Conservation (phyloP, 2,113 vertebrate genomes). For the Scatophagus argus region DNA sequence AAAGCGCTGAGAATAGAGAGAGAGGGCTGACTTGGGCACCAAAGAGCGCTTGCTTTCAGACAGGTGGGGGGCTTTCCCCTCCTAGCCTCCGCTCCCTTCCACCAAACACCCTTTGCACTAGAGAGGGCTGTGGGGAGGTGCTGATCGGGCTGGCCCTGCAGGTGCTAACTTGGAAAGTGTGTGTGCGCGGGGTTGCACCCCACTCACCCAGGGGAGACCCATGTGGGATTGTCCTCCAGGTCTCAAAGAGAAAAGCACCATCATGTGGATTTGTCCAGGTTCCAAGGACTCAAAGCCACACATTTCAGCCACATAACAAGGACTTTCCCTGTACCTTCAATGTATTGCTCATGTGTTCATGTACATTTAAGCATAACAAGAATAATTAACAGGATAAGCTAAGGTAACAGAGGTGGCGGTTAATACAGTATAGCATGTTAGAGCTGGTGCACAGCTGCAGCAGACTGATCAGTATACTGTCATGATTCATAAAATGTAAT, state of each 20-base stretch:
- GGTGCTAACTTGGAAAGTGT: slow-evolving; percentile 58
- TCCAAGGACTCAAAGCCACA: slow-evolving; percentile 46
- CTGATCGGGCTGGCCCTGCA: slow-evolving; percentile 80
- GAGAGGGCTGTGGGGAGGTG: slow-evolving; percentile 53
- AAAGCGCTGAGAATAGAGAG: slow-evolving; percentile 68
- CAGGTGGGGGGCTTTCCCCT: slow-evolving; percentile 45
- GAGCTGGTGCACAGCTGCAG: slow-evolving; percentile 58
- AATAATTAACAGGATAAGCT: slow-evolving; percentile 61
- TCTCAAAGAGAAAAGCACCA: slow-evolving; percentile 55
- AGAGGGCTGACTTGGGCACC: slow-evolving; percentile 54
- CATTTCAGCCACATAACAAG: slow-evolving; percentile 49
- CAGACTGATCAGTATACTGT: slow-evolving; percentile 59
- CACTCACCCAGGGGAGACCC: slow-evolving; percentile 45
- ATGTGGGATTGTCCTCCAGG: slow-evolving; percentile 59
- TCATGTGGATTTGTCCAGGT: slow-evolving; percentile 61
- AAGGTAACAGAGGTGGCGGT: slow-evolving; percentile 50
- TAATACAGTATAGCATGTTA: slow-evolving; percentile 33
- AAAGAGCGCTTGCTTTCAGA: slow-evolving; percentile 74
- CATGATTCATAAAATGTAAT: slow-evolving; percentile 71
- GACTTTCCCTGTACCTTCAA: slow-evolving; percentile 46
- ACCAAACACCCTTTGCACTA: slow-evolving; percentile 46
- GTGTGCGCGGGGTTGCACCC: slow-evolving; percentile 23
- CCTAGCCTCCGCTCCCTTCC: slow-evolving; percentile 63
- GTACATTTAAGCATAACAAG: slow-evolving; percentile 63
- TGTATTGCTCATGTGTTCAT: slow-evolving; percentile 50